A percentile compares a stretch with the other conserved stretches of the same genome.
phyloP scores from a whole-genome alignment of 2,797 vertebrate species.

The Loris lydekkerianus region DNA sequence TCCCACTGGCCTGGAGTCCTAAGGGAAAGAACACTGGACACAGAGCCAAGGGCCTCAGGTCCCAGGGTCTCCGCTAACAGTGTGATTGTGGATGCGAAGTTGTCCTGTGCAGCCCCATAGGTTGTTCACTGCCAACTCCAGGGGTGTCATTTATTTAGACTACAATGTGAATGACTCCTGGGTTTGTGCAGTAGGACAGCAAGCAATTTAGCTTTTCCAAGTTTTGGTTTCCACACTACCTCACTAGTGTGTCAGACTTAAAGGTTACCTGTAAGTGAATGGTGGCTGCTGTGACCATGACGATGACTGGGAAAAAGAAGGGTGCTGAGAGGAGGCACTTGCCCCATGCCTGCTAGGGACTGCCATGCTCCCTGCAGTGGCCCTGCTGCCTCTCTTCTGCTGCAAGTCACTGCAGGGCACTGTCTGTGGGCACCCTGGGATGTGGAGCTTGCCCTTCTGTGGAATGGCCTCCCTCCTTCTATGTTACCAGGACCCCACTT shows the following conservation, averaged over 20 bases:
- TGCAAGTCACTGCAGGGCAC: background rate
- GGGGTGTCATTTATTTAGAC: background rate
- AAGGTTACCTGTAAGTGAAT: background rate
- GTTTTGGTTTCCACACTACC: background rate
- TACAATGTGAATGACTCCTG: background rate
- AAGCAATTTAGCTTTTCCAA: background rate
- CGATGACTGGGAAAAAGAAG: background rate
- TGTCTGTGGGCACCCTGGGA: background rate
- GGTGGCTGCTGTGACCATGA: background rate
- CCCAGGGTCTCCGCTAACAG: background rate
- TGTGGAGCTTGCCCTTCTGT: background rate
- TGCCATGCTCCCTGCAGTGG: background rate
- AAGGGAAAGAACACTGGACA: background rate
- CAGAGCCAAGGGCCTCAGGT: background rate
- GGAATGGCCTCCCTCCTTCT: background rate
- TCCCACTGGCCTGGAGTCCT: background rate
- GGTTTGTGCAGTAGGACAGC: too few relatives aligned
- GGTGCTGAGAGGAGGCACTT: background rate
- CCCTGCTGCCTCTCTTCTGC: background rate
- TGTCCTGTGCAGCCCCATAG: accelerated
- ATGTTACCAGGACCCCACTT: too few relatives aligned
- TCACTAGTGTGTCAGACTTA: background rate
- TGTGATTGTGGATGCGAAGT: accelerated
- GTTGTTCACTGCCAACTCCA: background rate
- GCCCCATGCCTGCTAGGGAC: background rate